Conservation (phyloP, 2,888 invertebrate species). For the Euclidia mi region DNA sequence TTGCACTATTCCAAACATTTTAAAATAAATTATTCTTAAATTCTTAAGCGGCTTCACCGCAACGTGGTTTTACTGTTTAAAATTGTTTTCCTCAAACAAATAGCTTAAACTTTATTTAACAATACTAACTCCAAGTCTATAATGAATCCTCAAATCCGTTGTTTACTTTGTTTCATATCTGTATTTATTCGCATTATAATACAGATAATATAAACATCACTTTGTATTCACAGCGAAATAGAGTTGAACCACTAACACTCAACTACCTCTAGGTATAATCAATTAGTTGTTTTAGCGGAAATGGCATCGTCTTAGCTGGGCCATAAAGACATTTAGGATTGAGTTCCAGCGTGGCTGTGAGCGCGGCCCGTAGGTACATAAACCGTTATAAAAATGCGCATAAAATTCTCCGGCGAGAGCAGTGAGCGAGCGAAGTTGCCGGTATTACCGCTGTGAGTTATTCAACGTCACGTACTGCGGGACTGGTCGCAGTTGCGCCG, state of each 20-base stretch:
- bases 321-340: conserved; percentile 78
- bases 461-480: conserved; percentile 78
- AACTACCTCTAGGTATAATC: conserved; percentile 68
- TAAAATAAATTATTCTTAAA: conserved; percentile 14
- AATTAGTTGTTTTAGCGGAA: conserved; percentile 76
- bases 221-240: conserved; percentile 60
- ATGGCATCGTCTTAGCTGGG: conserved; percentile 69
- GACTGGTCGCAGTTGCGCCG: conserved; percentile 57
- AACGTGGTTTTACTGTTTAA: background rate
- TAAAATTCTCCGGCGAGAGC: conserved; percentile 77
- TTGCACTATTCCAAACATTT: conserved; percentile 32
- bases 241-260: conserved; percentile 61
- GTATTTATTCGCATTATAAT: background rate
- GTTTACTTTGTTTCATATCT: background rate
- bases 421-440: conserved; percentile 74
- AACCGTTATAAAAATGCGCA: conserved; percentile 79
- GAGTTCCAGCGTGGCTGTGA: conserved; percentile 65
- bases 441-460: conserved; percentile 78
- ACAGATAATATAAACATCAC: conserved; percentile 44
- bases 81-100: background rate
- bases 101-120: too few relatives aligned
- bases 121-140: too few relatives aligned
- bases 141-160: background rate
- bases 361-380: conserved; percentile 62
- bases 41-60: background rate